phyloP scores from a whole-genome alignment of 2,113 vertebrate species.

The Oryzias woworae region DNA sequence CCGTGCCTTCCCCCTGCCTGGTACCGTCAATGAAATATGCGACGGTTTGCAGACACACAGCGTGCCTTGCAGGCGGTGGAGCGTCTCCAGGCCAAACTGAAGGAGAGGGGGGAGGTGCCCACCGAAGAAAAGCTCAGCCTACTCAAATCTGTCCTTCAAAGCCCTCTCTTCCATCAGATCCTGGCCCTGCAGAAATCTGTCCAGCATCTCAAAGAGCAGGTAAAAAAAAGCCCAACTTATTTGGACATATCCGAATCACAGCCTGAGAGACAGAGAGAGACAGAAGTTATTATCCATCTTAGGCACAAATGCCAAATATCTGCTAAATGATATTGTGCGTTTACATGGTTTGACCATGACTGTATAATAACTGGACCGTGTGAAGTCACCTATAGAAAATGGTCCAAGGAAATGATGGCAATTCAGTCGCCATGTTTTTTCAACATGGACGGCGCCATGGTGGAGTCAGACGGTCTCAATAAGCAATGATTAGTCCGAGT shows the following conservation, averaged over 20 bases:
- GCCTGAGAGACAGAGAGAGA: background rate
- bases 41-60: conserved; percentile 83
- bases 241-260: background rate
- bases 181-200: conserved; percentile 90
- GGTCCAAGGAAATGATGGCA: too few relatives aligned
- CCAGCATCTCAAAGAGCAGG: conserved; percentile 92
- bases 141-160: conserved; percentile 92
- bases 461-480: too few relatives aligned
- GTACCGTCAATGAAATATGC: conserved; percentile 68
- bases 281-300: background rate
- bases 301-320: background rate
- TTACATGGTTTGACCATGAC: too few relatives aligned
- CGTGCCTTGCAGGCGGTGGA: conserved; percentile 94
- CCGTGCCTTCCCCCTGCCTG: conserved; percentile 21
- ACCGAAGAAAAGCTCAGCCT: conserved; percentile 91
- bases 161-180: conserved; percentile 97
- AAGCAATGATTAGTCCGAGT: too few relatives aligned
- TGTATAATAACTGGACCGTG: too few relatives aligned
- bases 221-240: conserved; percentile 43
- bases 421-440: too few relatives aligned
- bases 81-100: conserved; percentile 89
- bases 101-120: conserved; percentile 87
- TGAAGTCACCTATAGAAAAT: too few relatives aligned
- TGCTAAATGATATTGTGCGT: too few relatives aligned
- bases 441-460: too few relatives aligned